Base-by-base conservation (phyloP, 2,113 vertebrate species). In the Saccopteryx leptura region DNA sequence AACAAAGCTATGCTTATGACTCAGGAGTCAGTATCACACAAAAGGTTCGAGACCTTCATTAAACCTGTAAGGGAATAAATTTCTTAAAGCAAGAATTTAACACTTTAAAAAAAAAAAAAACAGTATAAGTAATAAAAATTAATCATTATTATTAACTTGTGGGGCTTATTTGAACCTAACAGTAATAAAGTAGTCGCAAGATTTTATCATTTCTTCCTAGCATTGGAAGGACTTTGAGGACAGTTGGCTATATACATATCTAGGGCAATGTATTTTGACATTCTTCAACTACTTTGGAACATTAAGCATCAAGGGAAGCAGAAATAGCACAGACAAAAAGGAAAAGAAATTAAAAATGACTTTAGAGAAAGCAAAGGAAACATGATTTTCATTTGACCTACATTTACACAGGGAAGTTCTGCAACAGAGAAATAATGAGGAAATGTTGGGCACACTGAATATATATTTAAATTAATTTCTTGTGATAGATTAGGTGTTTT, bases 241-340 rank as follows among this genome's bases (percentile, higher is more conserved):
- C 11, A 78, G 65, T 63, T 85, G 95, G 66, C 83, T 94, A 97
- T 97, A 39, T 65, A 80, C 61, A 28, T 94, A 97, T 97, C 93
- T 97, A 97, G 95, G 95, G 75, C 94, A 97, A 95, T 95, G 21
- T 88, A 95, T 91, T 95, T 96, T 97, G 90, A 96, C 96, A 97
- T 96, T 95, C 63, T 89, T 96, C 85, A 94, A 90, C 52, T 79
- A 95, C 88, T 72, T 92, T 75, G 74, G 81, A 96, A 94, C 48
- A 86, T 87, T 74, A 94, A 94, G 69, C 97, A 97, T 96, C 96
- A 94, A 95, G 97, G 95, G 96, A 97, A 97, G 95, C 97, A 97
- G 89, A 97, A 97, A 97, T 97, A 97, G 96, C 94, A 94, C 94
- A 93, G 82, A 94, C 60, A 94, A 94, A 96, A 97, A 91, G 94